Evolutionary conservation across 2,113 vertebrate species (phyloP).

Genomic region (Ciconia stormi): DNA sequence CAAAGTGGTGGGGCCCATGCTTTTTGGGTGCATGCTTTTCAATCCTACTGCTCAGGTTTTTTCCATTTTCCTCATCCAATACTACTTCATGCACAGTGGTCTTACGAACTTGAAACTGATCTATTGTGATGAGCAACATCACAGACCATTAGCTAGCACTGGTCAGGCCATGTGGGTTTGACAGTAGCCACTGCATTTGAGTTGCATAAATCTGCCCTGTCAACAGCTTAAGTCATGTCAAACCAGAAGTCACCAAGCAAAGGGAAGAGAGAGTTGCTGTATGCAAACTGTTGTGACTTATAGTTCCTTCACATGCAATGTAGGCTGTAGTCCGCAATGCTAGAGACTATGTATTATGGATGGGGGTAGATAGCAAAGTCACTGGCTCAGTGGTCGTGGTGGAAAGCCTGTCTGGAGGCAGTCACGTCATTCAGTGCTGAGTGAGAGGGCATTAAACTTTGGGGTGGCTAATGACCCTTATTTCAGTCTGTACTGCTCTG

Average conservation of each 20-base stretch:
- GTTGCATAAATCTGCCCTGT: background rate
- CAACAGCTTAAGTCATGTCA: background rate
- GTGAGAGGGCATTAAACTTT: background rate
- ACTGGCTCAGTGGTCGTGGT: background rate
- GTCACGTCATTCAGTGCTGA: background rate
- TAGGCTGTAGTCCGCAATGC: accelerated
- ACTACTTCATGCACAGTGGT: background rate
- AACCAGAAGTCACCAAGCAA: background rate
- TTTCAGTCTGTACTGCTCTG: background rate
- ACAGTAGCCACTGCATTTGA: background rate
- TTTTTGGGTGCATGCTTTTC: background rate
- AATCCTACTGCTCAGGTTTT: background rate
- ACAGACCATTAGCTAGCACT: background rate
- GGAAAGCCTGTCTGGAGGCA: background rate
- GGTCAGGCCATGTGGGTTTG: background rate
- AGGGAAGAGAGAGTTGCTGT: background rate
- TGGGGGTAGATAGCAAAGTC: background rate
- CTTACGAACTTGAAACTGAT: background rate
- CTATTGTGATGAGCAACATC: background rate
- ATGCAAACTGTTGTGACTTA: background rate
- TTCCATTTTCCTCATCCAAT: background rate
- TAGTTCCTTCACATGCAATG: background rate
- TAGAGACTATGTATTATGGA: accelerated
- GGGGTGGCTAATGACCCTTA: background rate
- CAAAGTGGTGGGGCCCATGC: background rate